These are phyloP conservation scores for Coreius guichenoti DNA, from an alignment of 2,797 vertebrate genomes.

Conservation along the genomic window DNA sequence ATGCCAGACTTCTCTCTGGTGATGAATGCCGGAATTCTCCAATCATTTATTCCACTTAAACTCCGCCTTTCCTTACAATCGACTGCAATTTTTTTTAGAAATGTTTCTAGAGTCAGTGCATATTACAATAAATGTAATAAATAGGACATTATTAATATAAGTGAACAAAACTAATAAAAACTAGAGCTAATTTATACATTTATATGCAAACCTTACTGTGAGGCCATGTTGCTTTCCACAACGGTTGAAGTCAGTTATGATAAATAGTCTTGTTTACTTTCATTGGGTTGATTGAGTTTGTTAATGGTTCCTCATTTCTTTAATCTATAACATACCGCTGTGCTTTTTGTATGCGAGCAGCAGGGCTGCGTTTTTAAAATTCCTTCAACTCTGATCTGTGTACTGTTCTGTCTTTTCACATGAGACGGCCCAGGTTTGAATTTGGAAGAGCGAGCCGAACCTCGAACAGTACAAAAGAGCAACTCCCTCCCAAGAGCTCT, in stretches of 20 bases:
- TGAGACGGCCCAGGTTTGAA: constrained; percentile 20
- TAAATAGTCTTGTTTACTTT: constrained; percentile 42
- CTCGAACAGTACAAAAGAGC: constrained; percentile 34
- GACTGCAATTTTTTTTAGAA: too few species aligned
- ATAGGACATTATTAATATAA: not conserved
- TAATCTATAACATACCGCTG: constrained; percentile 42
- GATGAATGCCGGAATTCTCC: not conserved
- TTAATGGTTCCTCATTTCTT: constrained; percentile 20
- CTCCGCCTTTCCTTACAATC: too few species aligned
- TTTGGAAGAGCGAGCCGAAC: constrained; percentile 13
- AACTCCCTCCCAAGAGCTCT: not conserved
- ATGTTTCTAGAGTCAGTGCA: not conserved
- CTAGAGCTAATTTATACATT: not conserved
- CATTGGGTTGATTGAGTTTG: constrained; percentile 20
- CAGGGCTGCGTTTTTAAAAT: constrained; percentile 35
- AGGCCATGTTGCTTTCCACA: not conserved
- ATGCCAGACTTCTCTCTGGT: not conserved
- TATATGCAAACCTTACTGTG: not conserved
- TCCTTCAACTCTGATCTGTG: constrained; percentile 22
- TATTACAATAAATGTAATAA: not conserved
- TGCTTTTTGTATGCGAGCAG: constrained; percentile 41
- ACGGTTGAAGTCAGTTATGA: constrained; percentile 23
- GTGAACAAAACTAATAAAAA: not conserved
- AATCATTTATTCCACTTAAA: not conserved
- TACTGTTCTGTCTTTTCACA: constrained; percentile 23